Percentiles rank a stretch among this genome's conserved stretches.
phyloP scores from a whole-genome alignment of 2,888 invertebrate genomes.

The Chironomus tentans region DNA sequence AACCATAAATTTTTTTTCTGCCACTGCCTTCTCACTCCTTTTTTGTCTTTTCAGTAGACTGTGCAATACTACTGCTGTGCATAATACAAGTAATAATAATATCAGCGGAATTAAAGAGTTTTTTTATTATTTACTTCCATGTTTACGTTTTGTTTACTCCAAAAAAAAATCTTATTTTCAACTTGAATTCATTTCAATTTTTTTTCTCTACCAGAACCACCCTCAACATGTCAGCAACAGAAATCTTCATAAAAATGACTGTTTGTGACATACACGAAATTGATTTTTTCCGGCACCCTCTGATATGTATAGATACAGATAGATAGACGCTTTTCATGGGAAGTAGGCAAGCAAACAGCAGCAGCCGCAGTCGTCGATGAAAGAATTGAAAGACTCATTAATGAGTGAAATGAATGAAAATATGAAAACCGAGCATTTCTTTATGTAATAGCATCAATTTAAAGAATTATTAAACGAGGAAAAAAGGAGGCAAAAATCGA shows the following conservation, averaged over 20 bases:
- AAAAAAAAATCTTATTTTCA: neutral
- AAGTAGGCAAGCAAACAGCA: no score
- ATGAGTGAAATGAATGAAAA: no score
- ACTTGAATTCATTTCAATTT: neutral
- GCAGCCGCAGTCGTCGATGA: no score
- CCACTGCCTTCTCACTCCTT: neutral
- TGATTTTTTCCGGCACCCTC: conserved; percentile 11
- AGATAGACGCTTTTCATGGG: no score
- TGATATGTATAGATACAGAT: neutral
- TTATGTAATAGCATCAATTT: no score
- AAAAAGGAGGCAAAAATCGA: no score
- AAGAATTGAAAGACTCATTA: no score
- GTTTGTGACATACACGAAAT: conserved; percentile 23
- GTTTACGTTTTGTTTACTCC: neutral
- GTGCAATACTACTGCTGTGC: no score
- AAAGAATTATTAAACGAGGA: no score
- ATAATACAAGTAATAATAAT: no score
- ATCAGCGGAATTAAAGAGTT: neutral
- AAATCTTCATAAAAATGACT: conserved; percentile 24
- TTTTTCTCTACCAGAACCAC: conserved; percentile 14
- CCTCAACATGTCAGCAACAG: conserved; percentile 26
- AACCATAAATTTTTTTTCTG: neutral
- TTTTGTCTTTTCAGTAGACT: neutral
- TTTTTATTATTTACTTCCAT: neutral
- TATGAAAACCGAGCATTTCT: no score